Evolutionary conservation across 2,113 vertebrate genomes (phyloP).

Genomic region (Zeus faber): DNA sequence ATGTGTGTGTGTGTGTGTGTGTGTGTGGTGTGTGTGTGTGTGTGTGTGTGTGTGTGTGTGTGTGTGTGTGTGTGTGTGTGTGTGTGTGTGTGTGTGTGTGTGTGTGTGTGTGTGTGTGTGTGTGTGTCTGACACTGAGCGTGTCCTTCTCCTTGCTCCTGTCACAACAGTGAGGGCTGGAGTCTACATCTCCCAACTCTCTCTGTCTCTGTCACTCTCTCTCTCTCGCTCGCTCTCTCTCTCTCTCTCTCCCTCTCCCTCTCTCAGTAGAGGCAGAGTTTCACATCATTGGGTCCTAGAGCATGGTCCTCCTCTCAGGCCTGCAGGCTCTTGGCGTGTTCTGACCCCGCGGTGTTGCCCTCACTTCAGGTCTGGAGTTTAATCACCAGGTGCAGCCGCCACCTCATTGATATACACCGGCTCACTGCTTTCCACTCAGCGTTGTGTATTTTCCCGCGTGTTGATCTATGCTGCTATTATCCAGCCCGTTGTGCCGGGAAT

Average conservation of each 20-base stretch:
- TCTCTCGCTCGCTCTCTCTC: not conserved
- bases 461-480: no score
- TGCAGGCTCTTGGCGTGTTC: no score
- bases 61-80: not conserved
- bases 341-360: no score
- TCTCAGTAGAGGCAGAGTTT: no score
- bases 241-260: not conserved
- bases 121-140: constrained; percentile 30
- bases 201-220: not conserved
- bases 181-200: constrained; percentile 4
- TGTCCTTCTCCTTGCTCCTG: constrained; percentile 37
- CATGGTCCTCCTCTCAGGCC: no score
- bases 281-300: no score
- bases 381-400: no score
- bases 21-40: not conserved
- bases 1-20: constrained; percentile 14
- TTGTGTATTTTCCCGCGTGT: no score
- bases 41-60: not conserved
- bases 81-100: constrained; percentile 1
- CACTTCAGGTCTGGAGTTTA: no score
- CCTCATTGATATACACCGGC: no score
- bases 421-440: no score
- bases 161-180: constrained; percentile 25
- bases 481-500: no score
- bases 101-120: constrained; percentile 7